Evolutionary conservation across 2,113 vertebrate genomes (phyloP).

Genomic region (Hypomesus transpacificus): DNA sequence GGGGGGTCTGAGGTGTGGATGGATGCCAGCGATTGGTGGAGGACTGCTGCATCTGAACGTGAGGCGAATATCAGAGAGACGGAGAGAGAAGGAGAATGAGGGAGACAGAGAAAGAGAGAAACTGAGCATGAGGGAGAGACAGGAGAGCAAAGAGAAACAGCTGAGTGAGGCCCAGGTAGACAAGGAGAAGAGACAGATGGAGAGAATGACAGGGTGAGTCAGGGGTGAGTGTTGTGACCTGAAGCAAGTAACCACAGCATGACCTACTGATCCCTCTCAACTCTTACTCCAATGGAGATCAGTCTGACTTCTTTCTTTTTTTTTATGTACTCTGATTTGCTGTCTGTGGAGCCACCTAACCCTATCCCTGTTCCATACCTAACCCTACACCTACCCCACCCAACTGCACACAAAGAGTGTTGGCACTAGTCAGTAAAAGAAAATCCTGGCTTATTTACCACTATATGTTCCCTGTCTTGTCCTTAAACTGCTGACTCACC

Average conservation of each 20-base stretch:
- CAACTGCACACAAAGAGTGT: conserved; percentile 31
- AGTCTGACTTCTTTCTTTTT: too few species aligned
- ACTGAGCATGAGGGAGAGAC: conserved; percentile 46
- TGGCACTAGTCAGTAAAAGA: conserved; percentile 52
- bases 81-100: conserved; percentile 22
- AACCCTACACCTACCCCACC: conserved; percentile 2
- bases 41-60: conserved; percentile 73
- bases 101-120: conserved; percentile 37
- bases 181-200: conserved; percentile 28
- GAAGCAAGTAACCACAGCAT: too few species aligned
- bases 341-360: background rate
- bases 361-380: too few species aligned
- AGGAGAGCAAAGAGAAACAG: background rate
- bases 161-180: conserved; percentile 3
- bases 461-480: conserved; percentile 84
- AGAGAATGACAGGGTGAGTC: background rate
- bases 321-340: background rate
- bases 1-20: conserved; percentile 74
- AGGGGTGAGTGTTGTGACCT: background rate
- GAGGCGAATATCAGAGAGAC: conserved; percentile 69
- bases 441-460: conserved; percentile 78
- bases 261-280: too few species aligned
- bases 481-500: too few species aligned
- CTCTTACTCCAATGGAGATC: too few species aligned
- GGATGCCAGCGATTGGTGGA: conserved; percentile 76